Percentiles rank a stretch among this genome's conserved stretches.
Evolutionary conservation across 2,888 invertebrate species (phyloP).

Genomic region (Napeogenes sylphis): DNA sequence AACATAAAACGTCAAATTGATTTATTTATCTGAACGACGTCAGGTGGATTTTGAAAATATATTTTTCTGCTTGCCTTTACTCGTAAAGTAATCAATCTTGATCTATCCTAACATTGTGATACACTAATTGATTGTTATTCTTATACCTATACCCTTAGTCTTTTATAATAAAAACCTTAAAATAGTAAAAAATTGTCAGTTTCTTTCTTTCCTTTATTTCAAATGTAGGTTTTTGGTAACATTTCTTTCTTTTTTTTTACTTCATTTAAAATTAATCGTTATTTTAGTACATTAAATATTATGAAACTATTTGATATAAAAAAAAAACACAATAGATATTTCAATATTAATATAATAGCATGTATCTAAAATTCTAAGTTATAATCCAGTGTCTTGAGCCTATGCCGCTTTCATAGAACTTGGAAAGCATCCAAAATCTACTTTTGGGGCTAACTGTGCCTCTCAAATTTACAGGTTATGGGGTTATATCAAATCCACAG

Average conservation of each 20-base stretch:
- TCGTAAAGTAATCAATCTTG: conserved; percentile 22
- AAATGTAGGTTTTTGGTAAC: too few species aligned
- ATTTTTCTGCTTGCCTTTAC: conserved; percentile 34
- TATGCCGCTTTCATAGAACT: conserved; percentile 60
- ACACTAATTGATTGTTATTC: conserved; percentile 17
- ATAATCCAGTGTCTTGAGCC: conserved; percentile 54
- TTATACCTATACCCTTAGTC: too few species aligned
- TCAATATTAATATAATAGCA: neutral
- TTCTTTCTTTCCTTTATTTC: too few species aligned
- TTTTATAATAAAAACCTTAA: too few species aligned
- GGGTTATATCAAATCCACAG: conserved; percentile 1
- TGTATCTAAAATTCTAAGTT: conserved; percentile 30
- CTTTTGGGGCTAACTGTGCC: conserved; percentile 61
- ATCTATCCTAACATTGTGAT: conserved; percentile 15
- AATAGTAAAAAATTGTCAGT: too few species aligned
- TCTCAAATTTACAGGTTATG: conserved; percentile 55
- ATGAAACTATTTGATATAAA: too few species aligned
- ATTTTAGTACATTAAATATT: too few species aligned
- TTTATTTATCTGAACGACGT: conserved; percentile 44
- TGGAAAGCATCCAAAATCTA: conserved; percentile 56
- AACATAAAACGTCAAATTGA: conserved; percentile 53
- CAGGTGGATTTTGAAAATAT: conserved; percentile 47
- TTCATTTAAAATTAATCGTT: too few species aligned
- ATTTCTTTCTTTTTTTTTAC: too few species aligned
- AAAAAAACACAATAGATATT: neutral